A percentile compares a stretch with the other conserved stretches of the same genome.
These are phyloP conservation scores for Tribolium castaneum DNA, from an alignment of 1,140 invertebrate species.

Conservation along the genomic window DNA sequence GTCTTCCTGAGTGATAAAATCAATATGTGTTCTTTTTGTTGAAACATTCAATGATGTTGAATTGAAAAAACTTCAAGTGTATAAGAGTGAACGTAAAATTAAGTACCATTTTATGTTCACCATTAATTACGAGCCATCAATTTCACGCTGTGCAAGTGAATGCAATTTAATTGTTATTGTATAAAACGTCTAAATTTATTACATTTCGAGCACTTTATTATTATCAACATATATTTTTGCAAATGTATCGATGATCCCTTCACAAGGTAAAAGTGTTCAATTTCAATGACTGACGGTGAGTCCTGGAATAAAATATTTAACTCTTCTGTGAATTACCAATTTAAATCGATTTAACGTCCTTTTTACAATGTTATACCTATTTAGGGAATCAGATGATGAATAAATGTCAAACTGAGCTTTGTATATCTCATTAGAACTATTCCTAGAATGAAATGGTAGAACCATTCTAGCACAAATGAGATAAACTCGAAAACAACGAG, in stretches of 20 bases:
- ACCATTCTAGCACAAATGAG: too few species aligned
- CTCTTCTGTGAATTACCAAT: constrained; percentile 6
- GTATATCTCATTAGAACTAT: background rate
- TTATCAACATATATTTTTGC: background rate
- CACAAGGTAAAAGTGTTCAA: background rate
- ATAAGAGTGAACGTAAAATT: background rate
- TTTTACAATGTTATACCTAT: background rate
- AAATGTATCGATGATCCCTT: too few species aligned
- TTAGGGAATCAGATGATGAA: constrained; percentile 7
- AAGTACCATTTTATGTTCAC: background rate
- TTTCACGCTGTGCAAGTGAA: background rate
- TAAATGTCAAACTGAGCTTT: constrained; percentile 14
- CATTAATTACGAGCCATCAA: background rate
- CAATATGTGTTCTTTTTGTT: background rate
- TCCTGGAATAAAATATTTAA: background rate
- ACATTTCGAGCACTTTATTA: background rate
- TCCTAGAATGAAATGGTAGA: too few species aligned
- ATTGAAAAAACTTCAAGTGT: background rate
- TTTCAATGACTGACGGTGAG: background rate
- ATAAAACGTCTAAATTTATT: background rate
- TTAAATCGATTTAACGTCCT: constrained; percentile 17
- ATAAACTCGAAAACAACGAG: too few species aligned
- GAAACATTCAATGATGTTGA: background rate
- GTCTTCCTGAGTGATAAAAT: background rate
- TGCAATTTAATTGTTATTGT: background rate